Conservation (phyloP, 2,113 vertebrate species). For the Phocoena phocoena region DNA sequence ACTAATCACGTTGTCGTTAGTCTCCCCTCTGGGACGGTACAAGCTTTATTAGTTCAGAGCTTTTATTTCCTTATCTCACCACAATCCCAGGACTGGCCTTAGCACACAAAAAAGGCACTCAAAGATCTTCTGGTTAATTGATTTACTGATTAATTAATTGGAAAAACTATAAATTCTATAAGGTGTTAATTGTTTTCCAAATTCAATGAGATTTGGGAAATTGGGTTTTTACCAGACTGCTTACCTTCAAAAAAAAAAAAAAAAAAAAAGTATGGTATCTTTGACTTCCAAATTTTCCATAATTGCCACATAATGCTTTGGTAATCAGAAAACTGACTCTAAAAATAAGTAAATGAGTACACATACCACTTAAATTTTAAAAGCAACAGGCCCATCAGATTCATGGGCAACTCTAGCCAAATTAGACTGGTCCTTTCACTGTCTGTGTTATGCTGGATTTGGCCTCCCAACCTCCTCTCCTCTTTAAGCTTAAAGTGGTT, state of each 20-base stretch:
- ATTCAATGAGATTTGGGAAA: background rate
- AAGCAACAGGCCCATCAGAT: slow-evolving; percentile 16
- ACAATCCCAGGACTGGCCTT: background rate
- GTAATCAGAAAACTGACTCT: slow-evolving; percentile 47
- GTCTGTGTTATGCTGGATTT: slow-evolving; percentile 24
- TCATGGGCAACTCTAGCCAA: background rate
- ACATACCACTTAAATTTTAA: slow-evolving; percentile 46
- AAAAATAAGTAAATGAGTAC: slow-evolving; percentile 64
- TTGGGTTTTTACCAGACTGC: slow-evolving; percentile 7
- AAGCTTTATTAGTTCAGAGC: slow-evolving; percentile 37
- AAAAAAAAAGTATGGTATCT: background rate
- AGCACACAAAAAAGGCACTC: background rate
- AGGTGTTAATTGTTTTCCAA: slow-evolving; percentile 30
- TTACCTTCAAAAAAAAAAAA: background rate
- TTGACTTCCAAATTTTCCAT: slow-evolving; percentile 12
- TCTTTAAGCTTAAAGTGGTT: slow-evolving; percentile 55
- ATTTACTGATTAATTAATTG: slow-evolving; percentile 69
- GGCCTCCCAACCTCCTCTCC: background rate
- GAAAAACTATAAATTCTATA: slow-evolving; percentile 54
- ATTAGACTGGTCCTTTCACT: background rate
- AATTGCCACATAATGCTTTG: slow-evolving; percentile 46
- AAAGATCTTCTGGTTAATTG: slow-evolving; percentile 48
- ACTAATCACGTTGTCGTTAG: slow-evolving; percentile 15
- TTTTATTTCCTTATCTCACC: slow-evolving; percentile 36
- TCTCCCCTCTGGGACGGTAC: background rate